phyloP scores from a whole-genome alignment of 2,113 vertebrate genomes.

The Urocitellus parryii region DNA sequence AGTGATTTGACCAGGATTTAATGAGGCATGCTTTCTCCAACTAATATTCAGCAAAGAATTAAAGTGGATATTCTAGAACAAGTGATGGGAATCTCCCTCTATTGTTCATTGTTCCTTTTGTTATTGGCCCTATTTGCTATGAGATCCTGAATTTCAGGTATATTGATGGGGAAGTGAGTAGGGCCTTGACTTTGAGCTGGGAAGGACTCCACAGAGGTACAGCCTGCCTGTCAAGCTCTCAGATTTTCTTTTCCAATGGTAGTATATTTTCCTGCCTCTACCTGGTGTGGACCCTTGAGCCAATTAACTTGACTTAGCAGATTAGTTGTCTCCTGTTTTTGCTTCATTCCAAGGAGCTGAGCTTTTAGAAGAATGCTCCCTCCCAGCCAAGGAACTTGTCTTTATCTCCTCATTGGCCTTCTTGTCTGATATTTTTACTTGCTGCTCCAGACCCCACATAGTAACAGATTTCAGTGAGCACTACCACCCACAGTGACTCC shows the following conservation, averaged over 20 bases:
- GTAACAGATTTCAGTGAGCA: neutral
- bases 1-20: neutral
- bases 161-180: neutral
- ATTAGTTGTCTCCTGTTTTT: neutral
- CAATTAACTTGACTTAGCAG: neutral
- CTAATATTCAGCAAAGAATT: neutral
- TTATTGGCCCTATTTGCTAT: neutral
- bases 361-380: neutral
- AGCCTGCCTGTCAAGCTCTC: neutral
- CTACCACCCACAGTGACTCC: neutral
- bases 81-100: neutral
- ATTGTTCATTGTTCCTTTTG: neutral
- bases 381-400: neutral
- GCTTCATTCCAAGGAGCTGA: neutral
- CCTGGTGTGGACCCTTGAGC: neutral
- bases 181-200: neutral
- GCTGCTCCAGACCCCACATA: neutral
- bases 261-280: neutral
- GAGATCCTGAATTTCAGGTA: neutral
- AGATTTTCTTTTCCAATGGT: neutral
- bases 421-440: neutral
- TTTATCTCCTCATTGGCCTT: neutral
- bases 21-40: neutral
- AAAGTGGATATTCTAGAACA: neutral
- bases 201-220: neutral